Conservation (phyloP, 2,113 vertebrate genomes). For the Chamaea fasciata region DNA sequence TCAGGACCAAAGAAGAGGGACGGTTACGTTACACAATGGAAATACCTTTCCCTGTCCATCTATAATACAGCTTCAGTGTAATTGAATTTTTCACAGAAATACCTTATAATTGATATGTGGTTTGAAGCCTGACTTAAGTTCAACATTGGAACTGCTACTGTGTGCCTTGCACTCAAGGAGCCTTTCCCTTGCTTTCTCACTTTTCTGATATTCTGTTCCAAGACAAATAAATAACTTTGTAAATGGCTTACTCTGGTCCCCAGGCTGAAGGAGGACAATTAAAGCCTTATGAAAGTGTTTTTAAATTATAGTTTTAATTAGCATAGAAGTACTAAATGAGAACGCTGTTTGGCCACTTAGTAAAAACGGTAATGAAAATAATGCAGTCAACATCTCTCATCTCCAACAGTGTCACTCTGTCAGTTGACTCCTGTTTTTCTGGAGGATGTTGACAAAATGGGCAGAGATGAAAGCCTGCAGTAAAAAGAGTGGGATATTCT, state of each 20-base stretch:
- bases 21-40: neutral
- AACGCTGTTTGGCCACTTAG: rapidly evolving
- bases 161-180: rapidly evolving
- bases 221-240: neutral
- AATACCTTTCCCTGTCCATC: neutral
- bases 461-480: neutral
- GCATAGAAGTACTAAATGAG: neutral
- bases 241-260: neutral
- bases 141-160: neutral
- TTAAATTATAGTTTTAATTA: neutral
- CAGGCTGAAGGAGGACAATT: neutral
- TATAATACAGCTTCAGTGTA: neutral
- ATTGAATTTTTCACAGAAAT: neutral
- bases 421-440: neutral
- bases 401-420: neutral
- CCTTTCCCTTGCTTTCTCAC: neutral
- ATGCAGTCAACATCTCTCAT: neutral
- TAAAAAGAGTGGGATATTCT: neutral
- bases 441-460: neutral
- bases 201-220: neutral
- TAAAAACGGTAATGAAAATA: neutral
- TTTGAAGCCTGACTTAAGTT: neutral
- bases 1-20: neutral
- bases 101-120: neutral
- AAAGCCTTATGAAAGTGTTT: neutral